Evolutionary conservation across 1,140 invertebrate genomes (phyloP).

Genomic region (Neocloeon triangulifer): DNA sequence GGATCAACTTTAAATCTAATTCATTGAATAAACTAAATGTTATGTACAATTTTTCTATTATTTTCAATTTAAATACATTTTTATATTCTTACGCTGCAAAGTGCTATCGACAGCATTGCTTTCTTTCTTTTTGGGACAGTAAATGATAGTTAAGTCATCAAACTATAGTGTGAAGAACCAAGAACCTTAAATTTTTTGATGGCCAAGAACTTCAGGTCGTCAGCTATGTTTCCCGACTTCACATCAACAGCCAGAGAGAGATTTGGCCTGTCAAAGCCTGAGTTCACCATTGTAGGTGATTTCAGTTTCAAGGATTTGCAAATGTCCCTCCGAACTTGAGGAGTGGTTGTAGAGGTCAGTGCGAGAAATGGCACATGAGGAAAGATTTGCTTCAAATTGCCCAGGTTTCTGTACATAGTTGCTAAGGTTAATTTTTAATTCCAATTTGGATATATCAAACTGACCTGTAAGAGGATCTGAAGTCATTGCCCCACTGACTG

Average conservation of each 20-base stretch:
- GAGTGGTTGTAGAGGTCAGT: constrained; percentile 58
- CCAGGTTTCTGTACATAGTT: constrained; percentile 16
- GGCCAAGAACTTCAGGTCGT: constrained; percentile 24
- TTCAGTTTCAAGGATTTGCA: constrained; percentile 29
- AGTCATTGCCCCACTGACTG: constrained; percentile 73
- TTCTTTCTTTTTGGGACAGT: constrained; percentile 66
- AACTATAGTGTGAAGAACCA: constrained; percentile 30
- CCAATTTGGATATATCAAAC: not conserved
- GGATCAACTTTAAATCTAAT: not conserved
- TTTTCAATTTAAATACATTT: too few relatives aligned
- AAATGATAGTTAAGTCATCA: constrained; percentile 56
- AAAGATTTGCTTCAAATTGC: constrained; percentile 24
- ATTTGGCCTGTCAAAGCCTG: constrained; percentile 55
- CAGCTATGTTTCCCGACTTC: constrained; percentile 15
- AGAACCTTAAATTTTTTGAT: too few relatives aligned
- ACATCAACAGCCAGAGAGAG: constrained; percentile 51
- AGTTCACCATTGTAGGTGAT: constrained; percentile 39
- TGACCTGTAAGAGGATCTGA: constrained; percentile 34
- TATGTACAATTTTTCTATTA: not conserved
- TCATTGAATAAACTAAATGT: not conserved
- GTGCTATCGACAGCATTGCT: constrained; percentile 46
- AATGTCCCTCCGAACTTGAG: constrained; percentile 38
- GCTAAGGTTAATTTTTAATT: not conserved
- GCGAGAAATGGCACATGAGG: constrained; percentile 43
- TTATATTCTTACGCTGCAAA: constrained; percentile 23